Evolutionary conservation across 2,797 vertebrate species (phyloP).

Genomic region (Cyprinodon diabolis): DNA sequence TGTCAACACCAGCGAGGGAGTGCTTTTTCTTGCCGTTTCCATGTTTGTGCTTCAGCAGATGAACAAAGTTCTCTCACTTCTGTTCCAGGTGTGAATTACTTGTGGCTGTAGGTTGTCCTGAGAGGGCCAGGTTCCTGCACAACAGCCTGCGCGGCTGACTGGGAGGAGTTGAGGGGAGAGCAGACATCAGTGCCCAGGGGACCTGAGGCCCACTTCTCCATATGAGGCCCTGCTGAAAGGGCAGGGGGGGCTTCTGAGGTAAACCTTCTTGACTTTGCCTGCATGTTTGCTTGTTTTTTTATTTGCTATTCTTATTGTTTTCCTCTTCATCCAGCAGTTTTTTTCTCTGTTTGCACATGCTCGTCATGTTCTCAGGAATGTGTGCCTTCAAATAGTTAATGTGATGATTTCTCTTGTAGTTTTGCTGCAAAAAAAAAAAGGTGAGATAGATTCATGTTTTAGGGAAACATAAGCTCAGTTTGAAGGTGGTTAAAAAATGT

Average conservation of each 20-base stretch:
- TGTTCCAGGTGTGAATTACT: constrained; percentile 81
- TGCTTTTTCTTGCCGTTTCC: constrained; percentile 64
- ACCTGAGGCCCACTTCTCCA: constrained; percentile 78
- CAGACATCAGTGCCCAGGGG: constrained; percentile 79
- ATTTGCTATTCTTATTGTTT: neutral
- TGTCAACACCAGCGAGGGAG: constrained; percentile 58
- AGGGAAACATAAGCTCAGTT: constrained; percentile 3
- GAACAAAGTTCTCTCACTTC: constrained; percentile 67
- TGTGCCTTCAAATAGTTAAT: constrained; percentile 9
- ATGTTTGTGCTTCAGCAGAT: constrained; percentile 53
- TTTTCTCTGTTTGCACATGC: constrained; percentile 9
- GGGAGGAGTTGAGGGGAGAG: constrained; percentile 75
- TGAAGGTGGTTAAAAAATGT: neutral
- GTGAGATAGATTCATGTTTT: neutral
- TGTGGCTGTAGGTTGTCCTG: constrained; percentile 75
- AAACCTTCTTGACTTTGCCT: constrained; percentile 53
- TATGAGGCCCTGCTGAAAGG: constrained; percentile 83
- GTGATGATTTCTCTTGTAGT: constrained; percentile 5
- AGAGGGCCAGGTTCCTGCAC: constrained; percentile 72
- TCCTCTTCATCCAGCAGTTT: constrained; percentile 21
- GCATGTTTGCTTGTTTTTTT: neutral
- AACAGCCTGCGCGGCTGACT: constrained; percentile 75
- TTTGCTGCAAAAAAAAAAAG: neutral
- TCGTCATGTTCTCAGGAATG: constrained; percentile 15
- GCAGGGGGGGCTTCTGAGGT: constrained; percentile 83